These are phyloP conservation scores for Rhopalosiphum maidis DNA, from an alignment of 1,140 invertebrate species.

Conservation along the genomic window DNA sequence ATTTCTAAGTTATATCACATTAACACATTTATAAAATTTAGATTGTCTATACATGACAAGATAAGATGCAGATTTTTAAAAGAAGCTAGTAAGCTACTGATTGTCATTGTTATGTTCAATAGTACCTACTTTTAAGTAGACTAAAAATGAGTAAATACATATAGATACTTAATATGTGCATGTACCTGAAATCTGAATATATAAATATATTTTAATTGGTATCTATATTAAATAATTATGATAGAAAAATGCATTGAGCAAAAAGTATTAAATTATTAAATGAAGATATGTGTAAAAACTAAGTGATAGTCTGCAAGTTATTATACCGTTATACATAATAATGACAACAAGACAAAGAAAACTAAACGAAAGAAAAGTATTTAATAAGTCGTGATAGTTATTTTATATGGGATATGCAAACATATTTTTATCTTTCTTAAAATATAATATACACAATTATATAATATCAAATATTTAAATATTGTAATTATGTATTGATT, in stretches of 20 bases:
- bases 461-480: background rate
- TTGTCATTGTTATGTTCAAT: conserved; percentile 3
- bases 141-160: background rate
- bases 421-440: background rate
- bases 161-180: background rate
- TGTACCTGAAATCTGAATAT: background rate
- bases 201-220: background rate
- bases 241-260: conserved; percentile 33
- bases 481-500: background rate
- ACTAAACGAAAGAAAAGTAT: background rate
- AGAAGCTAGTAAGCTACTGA: background rate
- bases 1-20: conserved; percentile 4
- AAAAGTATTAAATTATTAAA: conserved; percentile 15
- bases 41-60: background rate
- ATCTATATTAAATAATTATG: background rate
- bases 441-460: background rate
- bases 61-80: background rate
- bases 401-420: background rate
- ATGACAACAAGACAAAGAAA: background rate
- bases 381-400: background rate
- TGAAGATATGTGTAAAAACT: background rate
- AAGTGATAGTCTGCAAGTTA: background rate
- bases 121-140: background rate
- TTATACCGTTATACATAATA: background rate
- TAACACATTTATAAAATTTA: conserved; percentile 13